These are phyloP conservation scores for Cephus pulcher DNA, from an alignment of 2,888 invertebrate genomes.

Conservation along the genomic window DNA sequence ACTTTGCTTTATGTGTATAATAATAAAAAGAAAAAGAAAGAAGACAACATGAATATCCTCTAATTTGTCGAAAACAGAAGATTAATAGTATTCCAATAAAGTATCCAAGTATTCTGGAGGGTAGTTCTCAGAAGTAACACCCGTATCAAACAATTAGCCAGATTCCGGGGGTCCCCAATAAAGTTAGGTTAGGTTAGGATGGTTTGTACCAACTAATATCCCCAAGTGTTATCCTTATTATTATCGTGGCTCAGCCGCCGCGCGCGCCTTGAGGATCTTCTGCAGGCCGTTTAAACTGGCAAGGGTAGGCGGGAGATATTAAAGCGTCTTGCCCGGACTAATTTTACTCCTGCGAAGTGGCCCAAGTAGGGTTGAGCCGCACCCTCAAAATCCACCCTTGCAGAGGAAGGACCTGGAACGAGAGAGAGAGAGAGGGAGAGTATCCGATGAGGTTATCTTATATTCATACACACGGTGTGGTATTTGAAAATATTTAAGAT, in stretches of 20 bases:
- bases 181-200: slow-evolving; percentile 42
- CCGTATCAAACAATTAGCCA: slow-evolving; percentile 60
- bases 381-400: slow-evolving; percentile 1
- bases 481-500: not conserved
- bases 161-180: slow-evolving; percentile 35
- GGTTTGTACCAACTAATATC: slow-evolving; percentile 60
- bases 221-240: slow-evolving; percentile 62
- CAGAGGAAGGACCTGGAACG: not conserved
- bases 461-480: not conserved
- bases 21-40: too few species aligned
- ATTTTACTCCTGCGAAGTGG: slow-evolving; percentile 35
- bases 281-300: not conserved
- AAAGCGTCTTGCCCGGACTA: slow-evolving; percentile 53
- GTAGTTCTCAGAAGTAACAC: not conserved
- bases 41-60: not conserved
- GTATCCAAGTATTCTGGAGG: not conserved
- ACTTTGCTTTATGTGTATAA: not conserved
- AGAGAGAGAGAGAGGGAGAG: not conserved
- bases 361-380: slow-evolving; percentile 12
- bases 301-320: slow-evolving; percentile 47
- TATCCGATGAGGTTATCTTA: not conserved
- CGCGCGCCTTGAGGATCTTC: slow-evolving; percentile 28
- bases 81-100: not conserved
- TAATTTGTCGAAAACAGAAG: not conserved
- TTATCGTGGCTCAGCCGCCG: slow-evolving; percentile 38